A percentile compares a stretch with the other conserved stretches of the same genome.
These are phyloP conservation scores for Ceramica pisi DNA, from an alignment of 2,888 invertebrate species.

Conservation along the genomic window DNA sequence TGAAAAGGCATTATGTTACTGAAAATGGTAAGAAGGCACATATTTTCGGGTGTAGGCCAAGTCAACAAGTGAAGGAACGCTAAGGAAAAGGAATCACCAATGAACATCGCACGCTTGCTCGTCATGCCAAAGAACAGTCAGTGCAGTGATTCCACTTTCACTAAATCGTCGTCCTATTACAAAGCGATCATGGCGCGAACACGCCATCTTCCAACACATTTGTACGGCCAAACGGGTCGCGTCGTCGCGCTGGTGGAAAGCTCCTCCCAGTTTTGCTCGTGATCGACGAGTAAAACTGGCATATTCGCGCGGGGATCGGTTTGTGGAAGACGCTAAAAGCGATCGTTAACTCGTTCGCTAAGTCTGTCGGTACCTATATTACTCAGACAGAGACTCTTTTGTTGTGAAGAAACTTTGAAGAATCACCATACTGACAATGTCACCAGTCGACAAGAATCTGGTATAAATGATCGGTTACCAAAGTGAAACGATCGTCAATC, in stretches of 20 bases:
- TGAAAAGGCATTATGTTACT: slow-evolving; percentile 6
- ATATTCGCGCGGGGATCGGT: no score
- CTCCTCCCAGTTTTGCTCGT: no score
- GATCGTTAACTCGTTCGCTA: background rate
- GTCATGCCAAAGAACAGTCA: no score
- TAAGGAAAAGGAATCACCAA: no score
- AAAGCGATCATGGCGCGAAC: no score
- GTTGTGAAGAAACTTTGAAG: slow-evolving; percentile 6
- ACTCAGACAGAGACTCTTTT: background rate
- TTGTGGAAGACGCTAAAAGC: no score
- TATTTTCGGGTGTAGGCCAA: background rate
- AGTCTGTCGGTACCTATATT: background rate
- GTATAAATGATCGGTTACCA: slow-evolving; percentile 10
- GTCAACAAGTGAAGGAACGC: background rate
- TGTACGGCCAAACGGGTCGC: no score
- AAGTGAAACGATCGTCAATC: slow-evolving; percentile 26
- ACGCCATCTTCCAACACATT: no score
- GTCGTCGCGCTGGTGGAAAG: no score
- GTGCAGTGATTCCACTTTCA: background rate
- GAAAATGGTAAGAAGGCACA: background rate
- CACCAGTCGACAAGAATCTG: background rate
- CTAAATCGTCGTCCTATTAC: no score
- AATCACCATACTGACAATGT: slow-evolving; percentile 18
- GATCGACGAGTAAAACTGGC: no score
- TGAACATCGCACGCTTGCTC: background rate